A percentile compares a stretch with the other conserved stretches of the same genome.
These are phyloP conservation scores for Bombus balteatus DNA, from an alignment of 1,140 invertebrate genomes.

Conservation along the genomic window DNA sequence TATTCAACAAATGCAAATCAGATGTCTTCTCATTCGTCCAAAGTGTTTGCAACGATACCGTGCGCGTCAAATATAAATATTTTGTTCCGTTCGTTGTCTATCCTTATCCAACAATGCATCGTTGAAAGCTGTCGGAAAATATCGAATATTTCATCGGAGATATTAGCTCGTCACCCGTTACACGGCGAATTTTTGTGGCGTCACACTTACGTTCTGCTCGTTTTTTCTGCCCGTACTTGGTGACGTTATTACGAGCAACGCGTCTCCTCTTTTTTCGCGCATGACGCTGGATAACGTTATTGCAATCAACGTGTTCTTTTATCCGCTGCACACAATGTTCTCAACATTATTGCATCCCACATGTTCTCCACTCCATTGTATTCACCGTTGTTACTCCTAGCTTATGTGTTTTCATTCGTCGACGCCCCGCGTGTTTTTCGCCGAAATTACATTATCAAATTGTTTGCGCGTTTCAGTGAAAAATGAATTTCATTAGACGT, in stretches of 20 bases:
- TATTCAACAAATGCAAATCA: background rate
- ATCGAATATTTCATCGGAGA: background rate
- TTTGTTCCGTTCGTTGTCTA: background rate
- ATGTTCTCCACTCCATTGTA: slow-evolving; percentile 22
- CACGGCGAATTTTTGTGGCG: background rate
- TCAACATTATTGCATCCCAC: slow-evolving; percentile 37
- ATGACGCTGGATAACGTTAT: slow-evolving; percentile 28
- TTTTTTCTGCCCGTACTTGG: background rate
- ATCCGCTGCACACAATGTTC: slow-evolving; percentile 8
- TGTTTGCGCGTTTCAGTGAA: background rate
- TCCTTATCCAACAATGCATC: background rate
- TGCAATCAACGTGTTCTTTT: slow-evolving; percentile 43
- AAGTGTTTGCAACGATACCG: background rate
- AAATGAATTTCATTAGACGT: slow-evolving; percentile 28
- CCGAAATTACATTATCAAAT: slow-evolving; percentile 24
- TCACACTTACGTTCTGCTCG: background rate
- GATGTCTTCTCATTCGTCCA: too few relatives aligned
- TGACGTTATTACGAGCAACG: slow-evolving; percentile 28
- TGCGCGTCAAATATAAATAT: background rate
- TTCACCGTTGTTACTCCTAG: background rate
- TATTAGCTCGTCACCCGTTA: background rate
- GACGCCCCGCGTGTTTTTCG: background rate
- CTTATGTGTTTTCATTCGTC: slow-evolving; percentile 20
- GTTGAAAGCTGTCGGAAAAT: background rate
- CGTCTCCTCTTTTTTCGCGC: slow-evolving; percentile 21